A percentile compares a stretch with the other conserved stretches of the same genome.
Evolutionary conservation across 2,888 invertebrate species (phyloP).

Genomic region (Apomyelois bistriatella): DNA sequence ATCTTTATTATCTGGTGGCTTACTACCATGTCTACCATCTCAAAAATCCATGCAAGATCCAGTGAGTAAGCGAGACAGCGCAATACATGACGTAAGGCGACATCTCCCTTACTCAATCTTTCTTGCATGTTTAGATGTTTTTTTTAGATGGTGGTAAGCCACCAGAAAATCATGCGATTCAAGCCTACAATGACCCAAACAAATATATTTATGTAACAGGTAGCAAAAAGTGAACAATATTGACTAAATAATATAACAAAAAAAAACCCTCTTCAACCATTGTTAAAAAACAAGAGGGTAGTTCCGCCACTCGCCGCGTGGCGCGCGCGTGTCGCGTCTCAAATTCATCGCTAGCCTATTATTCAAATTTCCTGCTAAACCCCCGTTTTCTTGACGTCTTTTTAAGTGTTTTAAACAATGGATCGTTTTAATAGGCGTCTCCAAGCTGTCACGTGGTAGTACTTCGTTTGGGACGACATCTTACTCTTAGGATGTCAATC

Average conservation of each 20-base stretch:
- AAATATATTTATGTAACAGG: constrained; percentile 19
- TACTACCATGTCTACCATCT: no score
- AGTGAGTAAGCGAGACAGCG: no score
- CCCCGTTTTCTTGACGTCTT: constrained; percentile 16
- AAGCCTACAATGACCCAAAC: no score
- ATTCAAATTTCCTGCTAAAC: constrained; percentile 31
- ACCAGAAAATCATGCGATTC: no score
- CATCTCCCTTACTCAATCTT: no score
- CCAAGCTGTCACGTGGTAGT: neutral
- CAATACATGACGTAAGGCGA: no score
- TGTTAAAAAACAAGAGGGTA: constrained; percentile 33
- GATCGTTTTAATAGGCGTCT: neutral
- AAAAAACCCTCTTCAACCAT: constrained; percentile 22
- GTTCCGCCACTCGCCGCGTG: constrained; percentile 57
- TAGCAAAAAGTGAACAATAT: constrained; percentile 21
- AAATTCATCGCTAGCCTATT: constrained; percentile 30
- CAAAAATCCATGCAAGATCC: no score
- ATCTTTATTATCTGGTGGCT: no score
- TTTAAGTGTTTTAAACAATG: constrained; percentile 3
- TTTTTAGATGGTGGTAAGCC: no score
- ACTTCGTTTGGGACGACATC: neutral
- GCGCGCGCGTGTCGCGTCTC: constrained; percentile 56
- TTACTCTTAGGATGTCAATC: neutral
- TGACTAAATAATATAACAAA: constrained; percentile 15
- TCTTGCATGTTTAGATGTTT: no score